These are phyloP conservation scores for Babyrousa celebensis DNA, from an alignment of 2,797 vertebrate species.

Conservation along the genomic window DNA sequence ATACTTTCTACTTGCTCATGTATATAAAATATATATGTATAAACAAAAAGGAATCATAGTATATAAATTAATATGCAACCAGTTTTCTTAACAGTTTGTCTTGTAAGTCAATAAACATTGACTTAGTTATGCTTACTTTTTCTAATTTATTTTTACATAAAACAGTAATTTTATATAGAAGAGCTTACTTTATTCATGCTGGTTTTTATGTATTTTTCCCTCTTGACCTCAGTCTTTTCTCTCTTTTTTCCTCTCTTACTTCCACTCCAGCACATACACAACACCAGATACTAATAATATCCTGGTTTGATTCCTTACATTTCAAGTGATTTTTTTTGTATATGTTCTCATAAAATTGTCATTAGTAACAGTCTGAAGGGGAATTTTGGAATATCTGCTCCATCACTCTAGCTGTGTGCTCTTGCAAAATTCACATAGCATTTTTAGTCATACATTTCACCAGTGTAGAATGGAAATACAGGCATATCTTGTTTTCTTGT, in stretches of 20 bases:
- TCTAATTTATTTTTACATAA: constrained; percentile 55
- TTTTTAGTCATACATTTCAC: not conserved
- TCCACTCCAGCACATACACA: not conserved
- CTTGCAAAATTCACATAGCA: not conserved
- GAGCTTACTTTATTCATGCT: constrained; percentile 49
- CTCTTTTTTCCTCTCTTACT: not conserved
- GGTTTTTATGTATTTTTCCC: not conserved
- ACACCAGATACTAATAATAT: not conserved
- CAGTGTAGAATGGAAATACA: constrained; percentile 51
- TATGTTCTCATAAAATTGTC: not conserved
- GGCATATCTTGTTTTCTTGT: not conserved
- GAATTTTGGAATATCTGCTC: not conserved
- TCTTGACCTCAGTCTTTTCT: not conserved
- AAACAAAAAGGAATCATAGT: not conserved
- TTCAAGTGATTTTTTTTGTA: not conserved
- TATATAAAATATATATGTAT: not conserved
- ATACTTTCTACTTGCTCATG: not conserved
- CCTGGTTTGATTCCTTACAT: constrained; percentile 12
- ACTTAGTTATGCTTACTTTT: constrained; percentile 14
- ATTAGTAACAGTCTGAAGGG: not conserved
- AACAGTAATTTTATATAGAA: constrained; percentile 43
- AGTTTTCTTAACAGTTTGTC: not conserved
- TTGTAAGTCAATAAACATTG: constrained; percentile 41
- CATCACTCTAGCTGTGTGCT: constrained; percentile 3
- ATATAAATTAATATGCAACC: not conserved